phyloP scores from a whole-genome alignment of 2,113 vertebrate genomes.

The Eonycteris spelaea region DNA sequence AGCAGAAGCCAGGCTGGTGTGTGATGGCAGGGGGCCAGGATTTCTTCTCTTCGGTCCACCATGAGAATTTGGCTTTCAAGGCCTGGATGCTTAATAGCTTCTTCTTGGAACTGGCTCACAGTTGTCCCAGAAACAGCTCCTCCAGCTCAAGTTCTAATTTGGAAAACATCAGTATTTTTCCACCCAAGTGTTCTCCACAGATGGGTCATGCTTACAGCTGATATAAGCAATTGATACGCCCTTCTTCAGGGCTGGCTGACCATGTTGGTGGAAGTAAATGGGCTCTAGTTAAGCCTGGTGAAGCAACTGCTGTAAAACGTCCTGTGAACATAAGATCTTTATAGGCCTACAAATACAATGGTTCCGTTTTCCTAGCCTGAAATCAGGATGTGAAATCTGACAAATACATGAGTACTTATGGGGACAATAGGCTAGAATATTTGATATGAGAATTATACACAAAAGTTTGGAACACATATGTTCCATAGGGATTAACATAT shows the following conservation, averaged over 20 bases:
- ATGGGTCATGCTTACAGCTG: neutral
- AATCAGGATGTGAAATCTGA: neutral
- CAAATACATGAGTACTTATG: neutral
- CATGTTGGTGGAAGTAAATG: neutral
- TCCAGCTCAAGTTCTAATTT: neutral
- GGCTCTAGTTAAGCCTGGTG: neutral
- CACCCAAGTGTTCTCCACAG: neutral
- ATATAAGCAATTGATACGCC: neutral
- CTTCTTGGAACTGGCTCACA: neutral
- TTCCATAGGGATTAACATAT: neutral
- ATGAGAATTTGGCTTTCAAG: neutral
- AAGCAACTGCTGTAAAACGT: neutral
- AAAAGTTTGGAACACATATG: neutral
- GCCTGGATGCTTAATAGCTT: neutral
- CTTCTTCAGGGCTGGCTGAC: neutral
- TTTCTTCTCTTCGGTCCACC: neutral
- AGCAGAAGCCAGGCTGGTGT: neutral
- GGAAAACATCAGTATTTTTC: neutral
- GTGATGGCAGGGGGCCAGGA: neutral
- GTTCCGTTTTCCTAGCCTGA: neutral
- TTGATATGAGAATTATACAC: neutral
- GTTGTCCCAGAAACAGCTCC: neutral
- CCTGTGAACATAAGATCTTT: neutral
- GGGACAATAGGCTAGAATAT: neutral
- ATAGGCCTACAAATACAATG: neutral